Evolutionary conservation across 1,140 invertebrate genomes (phyloP).

Genomic region (Antheraea mylitta): DNA sequence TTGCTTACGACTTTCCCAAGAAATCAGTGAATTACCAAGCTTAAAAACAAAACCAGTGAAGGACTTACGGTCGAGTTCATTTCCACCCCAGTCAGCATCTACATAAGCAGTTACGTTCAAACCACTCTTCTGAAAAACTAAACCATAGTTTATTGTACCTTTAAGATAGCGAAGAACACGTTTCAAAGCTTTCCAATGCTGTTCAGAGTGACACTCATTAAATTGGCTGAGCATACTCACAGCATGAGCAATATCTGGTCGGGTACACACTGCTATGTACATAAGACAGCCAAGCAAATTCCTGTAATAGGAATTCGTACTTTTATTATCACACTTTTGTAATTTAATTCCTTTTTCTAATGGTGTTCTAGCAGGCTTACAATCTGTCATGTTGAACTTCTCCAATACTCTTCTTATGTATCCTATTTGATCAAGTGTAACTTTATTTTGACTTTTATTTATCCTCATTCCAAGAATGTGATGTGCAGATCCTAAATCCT

Average conservation of each 20-base stretch:
- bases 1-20: constrained; percentile 33
- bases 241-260: constrained; percentile 29
- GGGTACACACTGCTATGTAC: constrained; percentile 17
- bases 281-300: constrained; percentile 9
- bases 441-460: constrained; percentile 12
- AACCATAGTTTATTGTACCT: constrained; percentile 18
- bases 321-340: neutral
- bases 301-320: constrained; percentile 20
- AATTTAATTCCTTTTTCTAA: constrained; percentile 28
- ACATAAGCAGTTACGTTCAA: constrained; percentile 21
- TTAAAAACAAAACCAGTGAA: constrained; percentile 33
- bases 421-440: constrained; percentile 28
- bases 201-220: constrained; percentile 23
- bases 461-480: constrained; percentile 8
- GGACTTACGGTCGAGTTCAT: constrained; percentile 26
- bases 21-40: constrained; percentile 17
- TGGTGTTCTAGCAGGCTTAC: constrained; percentile 24
- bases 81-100: constrained; percentile 17
- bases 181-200: constrained; percentile 19
- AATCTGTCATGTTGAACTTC: constrained; percentile 27
- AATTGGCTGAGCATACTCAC: constrained; percentile 32
- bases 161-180: constrained; percentile 29
- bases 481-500: no score
- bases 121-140: constrained; percentile 15
- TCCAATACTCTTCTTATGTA: constrained; percentile 9